Evolutionary conservation across 2,797 vertebrate species (phyloP).

Genomic region (Aldrovandia affinis): DNA sequence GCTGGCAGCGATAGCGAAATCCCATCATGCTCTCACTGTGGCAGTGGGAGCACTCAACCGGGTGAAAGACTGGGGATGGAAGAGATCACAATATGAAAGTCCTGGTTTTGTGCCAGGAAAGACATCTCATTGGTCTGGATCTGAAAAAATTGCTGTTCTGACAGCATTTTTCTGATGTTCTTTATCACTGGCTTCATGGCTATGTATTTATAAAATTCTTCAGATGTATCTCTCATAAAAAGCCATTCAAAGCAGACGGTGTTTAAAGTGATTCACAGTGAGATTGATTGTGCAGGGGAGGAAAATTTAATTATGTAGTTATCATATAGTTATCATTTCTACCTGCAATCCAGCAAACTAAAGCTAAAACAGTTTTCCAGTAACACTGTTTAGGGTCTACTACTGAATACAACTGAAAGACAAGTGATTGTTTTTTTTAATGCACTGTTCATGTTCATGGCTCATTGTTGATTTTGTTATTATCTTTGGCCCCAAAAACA

Average conservation of each 20-base stretch:
- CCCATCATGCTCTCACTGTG: conserved; percentile 99
- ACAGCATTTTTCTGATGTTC: not conserved
- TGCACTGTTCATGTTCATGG: not conserved
- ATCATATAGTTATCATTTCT: not conserved
- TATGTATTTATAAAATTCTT: not conserved
- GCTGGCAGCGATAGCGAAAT: conserved; percentile 99
- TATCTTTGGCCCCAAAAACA: not conserved
- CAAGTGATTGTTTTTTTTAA: not conserved
- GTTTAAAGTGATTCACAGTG: not conserved
- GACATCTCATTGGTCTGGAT: not conserved
- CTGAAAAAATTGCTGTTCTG: not conserved
- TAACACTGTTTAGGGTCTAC: not conserved
- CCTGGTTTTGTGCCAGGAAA: conserved; percentile 18
- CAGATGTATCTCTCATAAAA: not conserved
- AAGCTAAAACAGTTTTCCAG: not conserved
- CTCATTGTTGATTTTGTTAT: not conserved
- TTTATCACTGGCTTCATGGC: not conserved
- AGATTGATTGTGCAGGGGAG: conserved; percentile 8
- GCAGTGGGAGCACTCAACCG: conserved; percentile 98
- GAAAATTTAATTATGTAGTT: too few relatives aligned
- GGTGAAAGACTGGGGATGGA: conserved; percentile 90
- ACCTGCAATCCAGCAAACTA: not conserved
- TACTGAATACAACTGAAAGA: not conserved
- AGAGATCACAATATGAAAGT: conserved; percentile 22
- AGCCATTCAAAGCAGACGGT: not conserved